Base-by-base conservation (phyloP, 2,888 invertebrate genomes). In the Gonocerus acuteangulatus region DNA sequence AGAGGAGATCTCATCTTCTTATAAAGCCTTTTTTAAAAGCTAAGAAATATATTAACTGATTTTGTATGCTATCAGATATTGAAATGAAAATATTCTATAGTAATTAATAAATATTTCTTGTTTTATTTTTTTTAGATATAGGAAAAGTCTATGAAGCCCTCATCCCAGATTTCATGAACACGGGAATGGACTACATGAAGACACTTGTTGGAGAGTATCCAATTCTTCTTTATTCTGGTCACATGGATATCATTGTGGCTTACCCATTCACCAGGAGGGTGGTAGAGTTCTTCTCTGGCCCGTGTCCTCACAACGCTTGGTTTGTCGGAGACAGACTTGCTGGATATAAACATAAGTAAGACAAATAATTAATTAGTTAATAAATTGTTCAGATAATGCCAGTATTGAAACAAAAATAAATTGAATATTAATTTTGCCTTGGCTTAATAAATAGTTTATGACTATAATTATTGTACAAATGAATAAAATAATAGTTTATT, bases 201-300 rank as follows among this genome's bases (percentile, higher is more conserved):
- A 83, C 86, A 68, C 74, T 90, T 0, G 71, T 87, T 0, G 76
- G 82, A 34, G 74, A 82, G 68, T 87, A 86, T 70, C 77, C 79
- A 71, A 82, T 90, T 11, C 79, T 93, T 48, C 80, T 92, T 64
- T 94, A 94, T 73, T 92, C 85, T 71, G 94, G 95, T 0, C 93
- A 95, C 71, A 73, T 94, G 67, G 94, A 95, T 72, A 86, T 95
- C 15, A 90, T 93, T 65, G 88, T 93, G 0, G 89, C 91, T 0
- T 89, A 90, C 74, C 89, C 91, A 0, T 72, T 89, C 52, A 92
- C 92, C 1, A 44, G 57, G 19, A 4, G 7, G 1, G 47, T 47
- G 6, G 57, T 57, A 13, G 57, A 57, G 34, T 32, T 32, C 1
- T 27, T 57, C 1, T 47, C 57, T 11, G 57, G 57, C 18, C 57